Base-by-base conservation (phyloP, 1,140 invertebrate genomes). In the Conopomorpha cramerella region DNA sequence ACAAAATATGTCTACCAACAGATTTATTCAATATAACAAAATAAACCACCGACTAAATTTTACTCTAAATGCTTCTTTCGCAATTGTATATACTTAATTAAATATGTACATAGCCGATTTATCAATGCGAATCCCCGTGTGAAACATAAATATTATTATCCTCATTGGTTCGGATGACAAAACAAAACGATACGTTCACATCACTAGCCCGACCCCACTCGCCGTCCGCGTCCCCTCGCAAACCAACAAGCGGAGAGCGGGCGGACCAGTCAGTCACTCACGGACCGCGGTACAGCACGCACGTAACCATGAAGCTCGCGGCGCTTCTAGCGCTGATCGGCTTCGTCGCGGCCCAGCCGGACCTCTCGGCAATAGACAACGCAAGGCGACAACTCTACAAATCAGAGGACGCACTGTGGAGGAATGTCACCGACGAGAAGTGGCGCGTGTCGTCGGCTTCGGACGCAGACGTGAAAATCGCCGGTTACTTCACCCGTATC, bases 341-440 rank as follows among this genome's bases (percentile, higher is more conserved):
- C 32, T 38, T 55, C 42, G 48, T 46, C 18, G 26, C 43, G 34
- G 56, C 58, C 19, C 43, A 41, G n/a, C n/a, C n/a, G 15, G 58
- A 72, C 28, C 35, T 52, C 0, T 47, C 52, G 12, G 37, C 50
- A 16, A 68, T 87, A 7, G 85, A 88, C 49, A 44, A 70, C 25
- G 43, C 84, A 34, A 79, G 86, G 17, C 61, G 68, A 2, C 63
- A 81, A 18, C 79, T 88, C 39, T 49, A 85, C 3, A 43, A 52
- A 4, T 43, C 81, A 6, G 83, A 85, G 46, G 46, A 60, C 7
- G 49, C 68, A 3, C 43, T 82, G 19, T 81, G 80, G 79, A 55
- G 46, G 16, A 73, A 77, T 25, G 67, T 82, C 1, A 49, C 50
- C 1, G 61, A 78, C 41, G 60, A 65, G 2, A 41, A 45, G 16